Percentiles rank a stretch among this genome's conserved stretches.
phyloP scores from a whole-genome alignment of 2,888 invertebrate genomes.

The Machimus rusticus region DNA sequence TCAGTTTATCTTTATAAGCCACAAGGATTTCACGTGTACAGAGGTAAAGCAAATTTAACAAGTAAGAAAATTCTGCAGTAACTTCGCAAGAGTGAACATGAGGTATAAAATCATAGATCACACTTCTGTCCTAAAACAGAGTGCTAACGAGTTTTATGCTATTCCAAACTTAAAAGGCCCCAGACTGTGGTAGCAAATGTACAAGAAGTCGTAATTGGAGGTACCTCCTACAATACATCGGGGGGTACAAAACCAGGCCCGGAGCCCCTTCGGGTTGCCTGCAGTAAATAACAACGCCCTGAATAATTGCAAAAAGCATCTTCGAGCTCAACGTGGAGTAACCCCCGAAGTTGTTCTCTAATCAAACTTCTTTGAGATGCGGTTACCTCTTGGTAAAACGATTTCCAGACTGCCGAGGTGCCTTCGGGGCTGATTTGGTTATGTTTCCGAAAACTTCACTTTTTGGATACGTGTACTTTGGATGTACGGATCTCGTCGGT shows the following conservation, averaged over 20 bases:
- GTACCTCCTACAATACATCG: neutral
- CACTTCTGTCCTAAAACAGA: neutral
- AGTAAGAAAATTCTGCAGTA: neutral
- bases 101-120: neutral
- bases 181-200: neutral
- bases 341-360: neutral
- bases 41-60: neutral
- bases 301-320: neutral
- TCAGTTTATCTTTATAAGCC: neutral
- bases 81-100: neutral
- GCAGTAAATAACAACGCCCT: neutral
- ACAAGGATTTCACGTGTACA: neutral
- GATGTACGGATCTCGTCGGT: neutral
- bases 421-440: neutral
- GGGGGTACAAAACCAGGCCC: neutral
- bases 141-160: neutral
- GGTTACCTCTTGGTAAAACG: neutral
- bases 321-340: neutral
- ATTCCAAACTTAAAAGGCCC: neutral
- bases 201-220: neutral
- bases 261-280: neutral
- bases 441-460: neutral
- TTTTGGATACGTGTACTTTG: neutral
- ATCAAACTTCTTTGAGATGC: neutral
- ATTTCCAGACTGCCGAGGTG: neutral